Conservation (phyloP, 2,888 invertebrate species). For the Vandiemenella viatica region DNA sequence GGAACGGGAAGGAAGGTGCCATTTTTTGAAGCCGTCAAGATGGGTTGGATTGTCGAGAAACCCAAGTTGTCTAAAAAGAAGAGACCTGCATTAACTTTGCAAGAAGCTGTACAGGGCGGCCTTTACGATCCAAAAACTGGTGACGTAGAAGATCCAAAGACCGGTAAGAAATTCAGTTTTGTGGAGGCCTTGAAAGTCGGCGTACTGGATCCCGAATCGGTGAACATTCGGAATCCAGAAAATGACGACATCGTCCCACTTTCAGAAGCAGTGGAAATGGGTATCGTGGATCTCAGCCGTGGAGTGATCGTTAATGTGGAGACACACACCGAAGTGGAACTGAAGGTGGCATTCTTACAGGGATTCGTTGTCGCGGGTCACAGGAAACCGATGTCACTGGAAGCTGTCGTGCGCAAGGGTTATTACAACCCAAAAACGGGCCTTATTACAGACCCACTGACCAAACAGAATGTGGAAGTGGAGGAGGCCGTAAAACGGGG, state of each 20-base stretch:
- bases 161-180: conserved; percentile 48
- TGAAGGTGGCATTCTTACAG: conserved; percentile 52
- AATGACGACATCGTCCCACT: conserved; percentile 61
- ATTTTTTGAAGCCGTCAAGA: conserved; percentile 69
- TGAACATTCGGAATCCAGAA: conserved; percentile 56
- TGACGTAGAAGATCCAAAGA: conserved; percentile 41
- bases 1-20: conserved; percentile 69
- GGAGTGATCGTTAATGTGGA: conserved; percentile 56
- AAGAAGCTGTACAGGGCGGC: conserved; percentile 53
- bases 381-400: conserved; percentile 58
- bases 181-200: conserved; percentile 63
- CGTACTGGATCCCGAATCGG: conserved; percentile 59
- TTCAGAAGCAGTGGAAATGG: conserved; percentile 65
- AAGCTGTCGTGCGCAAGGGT: conserved; percentile 55
- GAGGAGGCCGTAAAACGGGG: conserved; percentile 63
- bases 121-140: conserved; percentile 51
- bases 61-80: conserved; percentile 29
- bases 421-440: conserved; percentile 54
- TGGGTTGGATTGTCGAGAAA: conserved; percentile 58
- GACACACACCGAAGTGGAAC: conserved; percentile 49
- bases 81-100: conserved; percentile 38
- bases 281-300: conserved; percentile 58
- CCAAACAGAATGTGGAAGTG: conserved; percentile 53
- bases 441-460: conserved; percentile 54
- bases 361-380: conserved; percentile 53